These are phyloP conservation scores for Metridium senile DNA, from an alignment of 92 coral and sea anemone species.

Conservation along the genomic window DNA sequence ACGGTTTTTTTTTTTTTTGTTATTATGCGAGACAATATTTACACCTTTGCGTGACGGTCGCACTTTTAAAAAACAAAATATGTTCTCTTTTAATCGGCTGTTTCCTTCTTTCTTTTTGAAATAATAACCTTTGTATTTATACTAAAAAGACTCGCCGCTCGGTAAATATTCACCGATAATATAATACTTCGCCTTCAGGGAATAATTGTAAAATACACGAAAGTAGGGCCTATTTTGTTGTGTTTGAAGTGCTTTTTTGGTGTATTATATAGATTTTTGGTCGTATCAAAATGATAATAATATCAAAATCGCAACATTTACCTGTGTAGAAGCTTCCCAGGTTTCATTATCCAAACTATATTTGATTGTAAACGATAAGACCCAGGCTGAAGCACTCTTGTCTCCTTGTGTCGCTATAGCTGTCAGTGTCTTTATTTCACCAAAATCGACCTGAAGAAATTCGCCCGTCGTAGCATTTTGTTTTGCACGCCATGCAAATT, in stretches of 20 bases:
- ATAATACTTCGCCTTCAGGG: not conserved
- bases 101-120: too few species aligned
- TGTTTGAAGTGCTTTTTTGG: not conserved
- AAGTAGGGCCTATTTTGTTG: not conserved
- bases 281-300: not conserved
- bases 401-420: conserved; percentile 13
- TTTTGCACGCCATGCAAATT: not conserved
- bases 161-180: not conserved
- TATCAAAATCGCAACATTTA: not conserved
- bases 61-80: too few species aligned
- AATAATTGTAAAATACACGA: not conserved
- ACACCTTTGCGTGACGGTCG: too few species aligned
- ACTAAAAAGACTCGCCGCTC: too few species aligned
- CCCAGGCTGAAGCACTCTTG: not conserved
- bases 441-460: conserved; percentile 9
- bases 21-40: too few species aligned
- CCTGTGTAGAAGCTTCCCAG: conserved; percentile 1
- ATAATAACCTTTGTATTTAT: too few species aligned
- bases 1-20: too few species aligned
- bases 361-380: conserved; percentile 6
- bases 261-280: not conserved
- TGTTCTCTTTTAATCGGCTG: too few species aligned
- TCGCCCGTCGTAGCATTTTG: not conserved
- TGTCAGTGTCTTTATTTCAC: not conserved
- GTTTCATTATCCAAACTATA: not conserved